Evolutionary conservation across 2,113 vertebrate species (phyloP).

Genomic region (Brachirus orientalis): DNA sequence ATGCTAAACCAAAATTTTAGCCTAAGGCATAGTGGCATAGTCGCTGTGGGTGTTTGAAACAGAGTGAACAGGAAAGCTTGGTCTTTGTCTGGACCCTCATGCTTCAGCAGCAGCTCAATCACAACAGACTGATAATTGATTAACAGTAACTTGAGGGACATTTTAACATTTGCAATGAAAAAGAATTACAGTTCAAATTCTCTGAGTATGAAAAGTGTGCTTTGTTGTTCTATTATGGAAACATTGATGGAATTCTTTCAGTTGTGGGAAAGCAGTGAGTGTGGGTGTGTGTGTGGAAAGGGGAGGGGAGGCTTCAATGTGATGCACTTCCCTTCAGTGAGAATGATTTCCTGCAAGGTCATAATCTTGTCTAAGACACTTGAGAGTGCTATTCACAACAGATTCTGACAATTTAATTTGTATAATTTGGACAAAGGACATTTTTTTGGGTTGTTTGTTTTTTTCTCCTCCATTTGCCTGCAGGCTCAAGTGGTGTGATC

Average conservation of each 20-base stretch:
- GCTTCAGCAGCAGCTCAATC: too few relatives aligned
- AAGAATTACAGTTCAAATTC: too few relatives aligned
- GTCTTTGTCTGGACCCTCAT: too few relatives aligned
- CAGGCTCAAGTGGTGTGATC: constrained; percentile 29
- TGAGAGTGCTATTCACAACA: constrained; percentile 39
- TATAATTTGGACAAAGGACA: constrained; percentile 27
- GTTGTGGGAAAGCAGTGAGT: neutral
- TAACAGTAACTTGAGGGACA: too few relatives aligned
- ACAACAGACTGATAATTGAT: too few relatives aligned
- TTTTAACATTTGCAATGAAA: too few relatives aligned
- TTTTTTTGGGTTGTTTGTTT: constrained; percentile 31
- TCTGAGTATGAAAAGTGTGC: too few relatives aligned
- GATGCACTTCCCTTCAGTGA: constrained; percentile 18
- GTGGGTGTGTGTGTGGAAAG: neutral
- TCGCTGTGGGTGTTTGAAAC: neutral
- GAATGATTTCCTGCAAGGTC: constrained; percentile 51
- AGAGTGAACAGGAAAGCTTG: too few relatives aligned
- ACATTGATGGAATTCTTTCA: too few relatives aligned
- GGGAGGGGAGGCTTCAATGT: neutral
- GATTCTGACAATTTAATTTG: constrained; percentile 44
- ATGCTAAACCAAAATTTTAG: neutral
- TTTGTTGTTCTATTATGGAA: too few relatives aligned
- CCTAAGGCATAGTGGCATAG: neutral
- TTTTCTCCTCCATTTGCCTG: neutral
- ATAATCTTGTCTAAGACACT: constrained; percentile 42